Base-by-base conservation (phyloP, 2,113 vertebrate species). In the Cromileptes altivelis region DNA sequence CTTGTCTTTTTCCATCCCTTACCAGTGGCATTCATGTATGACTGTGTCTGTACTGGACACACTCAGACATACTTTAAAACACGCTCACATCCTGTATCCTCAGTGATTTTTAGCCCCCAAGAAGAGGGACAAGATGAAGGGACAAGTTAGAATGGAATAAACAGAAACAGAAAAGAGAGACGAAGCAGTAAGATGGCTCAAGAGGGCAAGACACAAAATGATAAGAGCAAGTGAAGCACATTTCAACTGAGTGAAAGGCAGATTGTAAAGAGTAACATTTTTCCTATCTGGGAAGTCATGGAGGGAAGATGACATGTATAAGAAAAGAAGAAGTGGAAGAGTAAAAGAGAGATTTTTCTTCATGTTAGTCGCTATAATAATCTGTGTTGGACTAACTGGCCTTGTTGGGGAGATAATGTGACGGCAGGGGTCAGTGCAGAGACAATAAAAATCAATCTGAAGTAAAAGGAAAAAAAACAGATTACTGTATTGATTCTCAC, bases 321-420 rank as follows among this genome's bases (percentile, higher is more conserved):
- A 83, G 47, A 25, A 75, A 71, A 61, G 71, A 72, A 57, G 42
- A 80, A 71, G 72, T 62, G 49, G 62, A 68, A 69, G 64, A 82
- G 67, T 42, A 75, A 74, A 70, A 53, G 50, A 55, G 6, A 82
- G 50, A 79, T 86, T 86, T 76, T 79, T 88, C 80, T 88, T 84
- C 64, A 80, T 90, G 78, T 88, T 78, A 80, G 64, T 78, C 60
- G 15, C 84, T 79, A 84, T 89, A 93, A 93, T 94, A 91, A 94
- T 95, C 93, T 94, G 84, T 68, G 86, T 91, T 93, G 87, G 87
- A 89, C 87, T 91, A 92, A 93, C 91, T 86, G 89, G 92, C 89
- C 92, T 93, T 95, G 91, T 95, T 95, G 86, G 89, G 91, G 81
- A 94, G 88, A 89, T 93, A 93, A 93, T 94, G 87, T 96, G 93